These are phyloP conservation scores for Solen grandis DNA, from an alignment of 1,140 invertebrate genomes.

Conservation along the genomic window DNA sequence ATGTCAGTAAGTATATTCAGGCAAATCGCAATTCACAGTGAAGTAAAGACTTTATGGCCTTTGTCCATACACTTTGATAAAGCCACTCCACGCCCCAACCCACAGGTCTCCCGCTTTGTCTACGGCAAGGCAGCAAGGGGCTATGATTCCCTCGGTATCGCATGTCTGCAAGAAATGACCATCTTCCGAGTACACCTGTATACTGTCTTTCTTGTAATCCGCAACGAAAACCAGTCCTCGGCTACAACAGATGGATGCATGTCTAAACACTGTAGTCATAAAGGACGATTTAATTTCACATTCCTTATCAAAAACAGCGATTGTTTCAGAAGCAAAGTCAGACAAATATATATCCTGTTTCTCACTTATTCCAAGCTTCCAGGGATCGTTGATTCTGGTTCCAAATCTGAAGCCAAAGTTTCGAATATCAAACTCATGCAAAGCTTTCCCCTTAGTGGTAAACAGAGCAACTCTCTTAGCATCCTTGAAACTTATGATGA, in stretches of 20 bases:
- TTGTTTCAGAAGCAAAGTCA: conserved; percentile 24
- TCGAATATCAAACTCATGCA: conserved; percentile 36
- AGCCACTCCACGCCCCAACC: conserved; percentile 32
- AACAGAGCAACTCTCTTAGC: conserved; percentile 31
- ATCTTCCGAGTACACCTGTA: conserved; percentile 34
- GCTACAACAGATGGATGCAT: conserved; percentile 39
- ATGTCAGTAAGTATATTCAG: too few relatives aligned
- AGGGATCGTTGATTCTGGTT: conserved; percentile 27
- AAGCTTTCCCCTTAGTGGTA: conserved; percentile 19
- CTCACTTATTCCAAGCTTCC: conserved; percentile 27
- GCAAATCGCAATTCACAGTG: too few relatives aligned
- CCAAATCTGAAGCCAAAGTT: conserved; percentile 47
- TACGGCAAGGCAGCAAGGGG: conserved; percentile 45
- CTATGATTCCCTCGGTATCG: conserved; percentile 17
- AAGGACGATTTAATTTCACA: conserved; percentile 32
- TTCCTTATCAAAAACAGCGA: conserved; percentile 35
- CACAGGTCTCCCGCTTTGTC: conserved; percentile 23
- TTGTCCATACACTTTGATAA: conserved; percentile 26
- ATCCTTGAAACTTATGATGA: conserved; percentile 38
- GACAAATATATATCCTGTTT: conserved; percentile 36
- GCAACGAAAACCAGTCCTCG: conserved; percentile 49
- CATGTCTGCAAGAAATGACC: conserved; percentile 37
- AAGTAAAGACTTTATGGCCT: too few relatives aligned
- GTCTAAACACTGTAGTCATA: conserved; percentile 19
- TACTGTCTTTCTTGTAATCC: conserved; percentile 35